Evolutionary conservation across 2,797 vertebrate genomes (phyloP), one percentile per base, ranked within the genome.

Genomic region (Acipenser ruthenus): DNA sequence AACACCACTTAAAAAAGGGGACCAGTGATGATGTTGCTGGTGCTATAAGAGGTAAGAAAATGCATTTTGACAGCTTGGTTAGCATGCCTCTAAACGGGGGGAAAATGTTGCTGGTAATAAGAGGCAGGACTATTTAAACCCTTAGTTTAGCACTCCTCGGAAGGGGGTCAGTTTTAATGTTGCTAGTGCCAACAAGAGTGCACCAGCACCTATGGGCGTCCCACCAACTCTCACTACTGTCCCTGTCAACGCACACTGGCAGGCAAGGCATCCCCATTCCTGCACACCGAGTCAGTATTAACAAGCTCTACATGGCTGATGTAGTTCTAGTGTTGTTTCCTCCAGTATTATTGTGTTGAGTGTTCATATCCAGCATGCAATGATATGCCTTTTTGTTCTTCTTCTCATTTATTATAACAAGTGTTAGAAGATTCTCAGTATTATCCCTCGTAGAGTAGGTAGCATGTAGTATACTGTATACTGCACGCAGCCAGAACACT

Each of bases 321-420:
- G n/a, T 13, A 58, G 23, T 72, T 62, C 70, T 70, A 75, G 70
- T 69, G 65, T 66, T 61, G 66, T 76, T 65, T 65, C 65, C 59
- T 67, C 62, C 60, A 66, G 60, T 66, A 53, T 63, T 65, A 61
- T 13, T 58, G 55, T 2, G 11, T 11, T 58, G 4, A 13, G 65
- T 69, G 60, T 53, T 61, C 74, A 65, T 72, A 65, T 66, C 53
- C 62, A 58, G 55, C 55, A 58, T 58, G 55, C 55, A 7, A 11
- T n/a, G 1, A 65, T 75, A 75, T 73, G 67, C 71, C 73, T 67
- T 37, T 58, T 67, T 55, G 67, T 50, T 58, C 66, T 60, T 61
- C 56, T 65, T 47, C 61, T 62, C 63, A 67, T 52, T 59, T 65
- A 50, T 69, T 37, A 66, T 59, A 55, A 47, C 70, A 51, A 51